A percentile compares a stretch with the other conserved stretches of the same genome.
Conservation (phyloP, 2,797 vertebrate genomes). For the Dendrocincla tyrannina region DNA sequence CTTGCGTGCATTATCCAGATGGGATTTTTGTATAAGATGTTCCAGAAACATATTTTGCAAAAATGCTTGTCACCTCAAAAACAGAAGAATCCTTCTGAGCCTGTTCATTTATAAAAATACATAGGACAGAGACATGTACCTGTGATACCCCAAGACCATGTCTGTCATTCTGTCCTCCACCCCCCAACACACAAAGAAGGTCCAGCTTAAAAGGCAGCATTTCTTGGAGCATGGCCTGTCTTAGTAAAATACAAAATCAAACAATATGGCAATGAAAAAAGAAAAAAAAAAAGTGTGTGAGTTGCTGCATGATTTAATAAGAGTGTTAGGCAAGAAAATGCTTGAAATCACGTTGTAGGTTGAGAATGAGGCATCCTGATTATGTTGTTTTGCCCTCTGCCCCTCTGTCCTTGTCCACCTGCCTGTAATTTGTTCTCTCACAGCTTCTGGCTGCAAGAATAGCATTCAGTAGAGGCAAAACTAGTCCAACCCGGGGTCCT, state of each 20-base stretch:
- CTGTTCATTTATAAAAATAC: not conserved
- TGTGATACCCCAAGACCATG: not conserved
- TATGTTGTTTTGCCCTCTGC: not conserved
- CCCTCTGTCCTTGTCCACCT: not conserved
- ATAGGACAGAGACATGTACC: not conserved
- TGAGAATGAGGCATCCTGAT: not conserved
- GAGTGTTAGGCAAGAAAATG: not conserved
- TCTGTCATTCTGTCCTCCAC: not conserved
- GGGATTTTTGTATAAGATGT: not conserved
- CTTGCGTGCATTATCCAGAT: not conserved
- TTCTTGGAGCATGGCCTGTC: not conserved
- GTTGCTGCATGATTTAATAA: not conserved
- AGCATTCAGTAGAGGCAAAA: not conserved
- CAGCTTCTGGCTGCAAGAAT: not conserved
- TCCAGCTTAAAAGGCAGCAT: not conserved
- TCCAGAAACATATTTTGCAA: not conserved
- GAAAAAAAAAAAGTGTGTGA: not conserved
- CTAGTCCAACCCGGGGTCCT: fast-evolving
- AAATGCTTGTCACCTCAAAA: not conserved
- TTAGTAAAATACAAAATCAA: not conserved
- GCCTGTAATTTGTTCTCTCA: not conserved
- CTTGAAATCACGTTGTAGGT: not conserved
- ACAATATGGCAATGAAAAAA: not conserved
- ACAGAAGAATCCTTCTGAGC: not conserved
- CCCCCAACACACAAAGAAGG: not conserved